phyloP scores from a whole-genome alignment of 2,888 invertebrate genomes.

The Pocota personata region DNA sequence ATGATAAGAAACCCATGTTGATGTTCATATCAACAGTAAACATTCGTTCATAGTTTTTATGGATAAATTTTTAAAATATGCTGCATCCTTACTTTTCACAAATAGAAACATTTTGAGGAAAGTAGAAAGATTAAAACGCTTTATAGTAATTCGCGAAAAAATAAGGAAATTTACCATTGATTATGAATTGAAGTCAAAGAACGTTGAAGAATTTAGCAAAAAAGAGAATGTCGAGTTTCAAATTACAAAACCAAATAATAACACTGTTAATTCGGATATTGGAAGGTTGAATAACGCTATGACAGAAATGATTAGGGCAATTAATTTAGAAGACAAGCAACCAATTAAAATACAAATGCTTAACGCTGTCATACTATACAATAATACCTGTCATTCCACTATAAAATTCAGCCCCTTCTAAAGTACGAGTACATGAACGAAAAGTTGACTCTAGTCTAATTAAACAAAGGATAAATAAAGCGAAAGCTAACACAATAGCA shows the following conservation, averaged over 20 bases:
- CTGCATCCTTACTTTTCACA: background rate
- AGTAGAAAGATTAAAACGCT: background rate
- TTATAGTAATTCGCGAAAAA: background rate
- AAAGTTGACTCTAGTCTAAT: background rate
- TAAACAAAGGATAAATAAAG: conserved; percentile 5
- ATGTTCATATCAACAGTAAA: background rate
- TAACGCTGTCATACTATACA: background rate
- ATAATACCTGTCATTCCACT: background rate
- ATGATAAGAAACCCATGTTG: conserved; percentile 6
- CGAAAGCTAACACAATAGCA: background rate
- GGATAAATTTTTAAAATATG: background rate
- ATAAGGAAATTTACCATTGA: background rate
- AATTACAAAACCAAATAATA: conserved; percentile 16
- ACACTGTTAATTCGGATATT: conserved; percentile 9
- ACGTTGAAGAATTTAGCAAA: background rate
- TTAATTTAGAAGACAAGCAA: conserved; percentile 4
- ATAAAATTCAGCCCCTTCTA: too few relatives aligned
- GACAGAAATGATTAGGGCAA: background rate
- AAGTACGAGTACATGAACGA: background rate
- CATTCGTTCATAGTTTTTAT: background rate
- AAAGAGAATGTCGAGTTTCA: conserved; percentile 11
- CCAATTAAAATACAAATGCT: background rate
- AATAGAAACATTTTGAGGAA: background rate
- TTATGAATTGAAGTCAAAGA: too few relatives aligned
- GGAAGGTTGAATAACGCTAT: background rate